Evolutionary conservation across 2,888 invertebrate genomes (phyloP), one percentile per base, ranked within the genome.

Genomic region (Diarsia dahlii): DNA sequence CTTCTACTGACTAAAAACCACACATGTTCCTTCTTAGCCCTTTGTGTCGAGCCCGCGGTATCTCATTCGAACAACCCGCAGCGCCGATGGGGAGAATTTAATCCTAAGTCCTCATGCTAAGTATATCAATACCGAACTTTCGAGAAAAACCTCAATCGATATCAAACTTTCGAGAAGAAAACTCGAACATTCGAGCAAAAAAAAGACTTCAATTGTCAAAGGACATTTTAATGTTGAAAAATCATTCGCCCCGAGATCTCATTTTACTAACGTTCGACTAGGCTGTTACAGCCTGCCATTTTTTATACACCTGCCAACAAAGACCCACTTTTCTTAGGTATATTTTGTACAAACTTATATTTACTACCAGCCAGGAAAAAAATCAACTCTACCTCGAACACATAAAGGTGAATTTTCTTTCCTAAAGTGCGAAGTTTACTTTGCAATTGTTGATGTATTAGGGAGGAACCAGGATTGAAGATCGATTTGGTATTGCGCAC

Each of bases 231-330:
- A 87, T 87, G 84, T 80, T 85, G 85, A 85, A 87, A 87, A 87
- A 87, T 87, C 87, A 87, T 87, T 85, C 80, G 52, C 60, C 64
- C 72, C 74, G 54, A 76, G 71, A 87, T 81, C 87, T 87, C 87
- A 87, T 90, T 87, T 86, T 81, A 69, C 81, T 87, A 86, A 89
- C 86, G 85, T 88, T 86, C 84, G 86, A 86, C 88, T 89, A 84
- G 88, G 85, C 87, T 71, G 86, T 89, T 90, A 90, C 91, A 89
- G 88, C 85, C 89, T 85, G 87, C 87, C 89, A 90, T 91, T 93
- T 93, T 93, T 93, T 92, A 92, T 91, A 89, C 91, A 94, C 93
- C 93, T 93, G 91, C 89, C 92, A 89, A 92, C 91, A 92, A 92
- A 91, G 88, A 85, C 87, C 88, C 89, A 89, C 90, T 91, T 92